These are phyloP conservation scores for Sander lucioperca DNA, from an alignment of 2,113 vertebrate genomes.

Conservation along the genomic window DNA sequence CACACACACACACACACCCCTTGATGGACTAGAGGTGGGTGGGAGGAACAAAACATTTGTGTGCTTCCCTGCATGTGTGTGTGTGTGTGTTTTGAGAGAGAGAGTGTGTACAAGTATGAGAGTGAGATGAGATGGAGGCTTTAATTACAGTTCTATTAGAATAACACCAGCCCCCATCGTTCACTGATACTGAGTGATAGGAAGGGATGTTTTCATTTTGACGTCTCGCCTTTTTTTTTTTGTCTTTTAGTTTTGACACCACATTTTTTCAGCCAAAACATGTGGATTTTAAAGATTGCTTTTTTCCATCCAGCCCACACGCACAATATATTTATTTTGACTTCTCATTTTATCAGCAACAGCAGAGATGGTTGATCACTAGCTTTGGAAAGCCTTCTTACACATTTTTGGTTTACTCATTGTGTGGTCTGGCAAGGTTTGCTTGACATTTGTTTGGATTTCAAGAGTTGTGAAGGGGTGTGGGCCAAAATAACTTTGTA, in stretches of 20 bases:
- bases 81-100: slow-evolving; percentile 49
- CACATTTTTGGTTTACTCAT: slow-evolving; percentile 37
- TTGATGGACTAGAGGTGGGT: slow-evolving; percentile 74
- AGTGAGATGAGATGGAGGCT: slow-evolving; percentile 77
- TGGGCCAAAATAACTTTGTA: slow-evolving; percentile 19
- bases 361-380: slow-evolving; percentile 49
- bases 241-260: slow-evolving; percentile 65
- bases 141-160: slow-evolving; percentile 81
- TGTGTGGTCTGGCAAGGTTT: slow-evolving; percentile 34
- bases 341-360: slow-evolving; percentile 51
- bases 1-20: background rate
- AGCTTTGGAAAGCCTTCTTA: slow-evolving; percentile 24
- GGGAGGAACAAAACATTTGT: slow-evolving; percentile 74
- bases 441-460: slow-evolving; percentile 20
- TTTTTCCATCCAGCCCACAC: slow-evolving; percentile 49
- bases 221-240: slow-evolving; percentile 41
- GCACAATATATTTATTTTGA: slow-evolving; percentile 52
- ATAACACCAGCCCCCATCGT: slow-evolving; percentile 66
- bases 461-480: slow-evolving; percentile 3
- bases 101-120: slow-evolving; percentile 36
- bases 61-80: slow-evolving; percentile 39
- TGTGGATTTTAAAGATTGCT: slow-evolving; percentile 56
- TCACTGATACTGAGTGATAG: slow-evolving; percentile 68
- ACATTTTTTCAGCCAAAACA: slow-evolving; percentile 65
- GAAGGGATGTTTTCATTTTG: slow-evolving; percentile 74